Conservation (phyloP, 1,140 invertebrate species). For the Manduca sexta region DNA sequence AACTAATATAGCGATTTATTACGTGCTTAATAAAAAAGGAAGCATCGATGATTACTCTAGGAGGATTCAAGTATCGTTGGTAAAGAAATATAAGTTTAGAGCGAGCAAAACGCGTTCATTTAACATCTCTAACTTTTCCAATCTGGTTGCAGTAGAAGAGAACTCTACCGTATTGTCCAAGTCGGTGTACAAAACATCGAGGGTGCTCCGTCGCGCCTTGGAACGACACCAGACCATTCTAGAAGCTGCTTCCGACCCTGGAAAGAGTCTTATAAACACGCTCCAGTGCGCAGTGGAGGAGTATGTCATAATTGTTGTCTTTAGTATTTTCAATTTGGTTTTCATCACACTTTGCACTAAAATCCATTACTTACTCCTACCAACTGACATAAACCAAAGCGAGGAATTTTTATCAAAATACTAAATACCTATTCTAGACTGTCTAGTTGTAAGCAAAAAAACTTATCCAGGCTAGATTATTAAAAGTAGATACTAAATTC, state of each 20-base stretch:
- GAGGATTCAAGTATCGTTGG: not conserved
- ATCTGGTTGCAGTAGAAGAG: slow-evolving; percentile 35
- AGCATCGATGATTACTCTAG: too few relatives aligned
- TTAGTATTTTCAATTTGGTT: too few relatives aligned
- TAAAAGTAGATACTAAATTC: too few relatives aligned
- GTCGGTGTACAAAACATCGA: slow-evolving; percentile 25
- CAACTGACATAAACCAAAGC: too few relatives aligned
- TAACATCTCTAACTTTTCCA: not conserved
- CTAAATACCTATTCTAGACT: too few relatives aligned
- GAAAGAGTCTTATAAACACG: slow-evolving; percentile 16
- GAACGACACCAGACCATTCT: slow-evolving; percentile 38
- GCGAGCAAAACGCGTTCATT: not conserved
- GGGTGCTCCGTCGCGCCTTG: slow-evolving; percentile 27
- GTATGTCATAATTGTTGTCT: slow-evolving; percentile 28
- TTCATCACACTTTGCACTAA: too few relatives aligned
- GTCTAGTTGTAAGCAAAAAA: too few relatives aligned
- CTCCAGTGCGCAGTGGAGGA: slow-evolving; percentile 30
- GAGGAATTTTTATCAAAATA: too few relatives aligned
- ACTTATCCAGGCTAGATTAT: too few relatives aligned
- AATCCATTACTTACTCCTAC: too few relatives aligned
- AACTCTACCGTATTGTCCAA: slow-evolving; percentile 26
- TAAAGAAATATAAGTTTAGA: not conserved
- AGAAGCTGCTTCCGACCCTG: slow-evolving; percentile 19
- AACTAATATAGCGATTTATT: not conserved
- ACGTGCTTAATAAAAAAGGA: too few relatives aligned